Conservation (phyloP, 2,113 vertebrate genomes). For the Boleophthalmus pectinirostris region DNA sequence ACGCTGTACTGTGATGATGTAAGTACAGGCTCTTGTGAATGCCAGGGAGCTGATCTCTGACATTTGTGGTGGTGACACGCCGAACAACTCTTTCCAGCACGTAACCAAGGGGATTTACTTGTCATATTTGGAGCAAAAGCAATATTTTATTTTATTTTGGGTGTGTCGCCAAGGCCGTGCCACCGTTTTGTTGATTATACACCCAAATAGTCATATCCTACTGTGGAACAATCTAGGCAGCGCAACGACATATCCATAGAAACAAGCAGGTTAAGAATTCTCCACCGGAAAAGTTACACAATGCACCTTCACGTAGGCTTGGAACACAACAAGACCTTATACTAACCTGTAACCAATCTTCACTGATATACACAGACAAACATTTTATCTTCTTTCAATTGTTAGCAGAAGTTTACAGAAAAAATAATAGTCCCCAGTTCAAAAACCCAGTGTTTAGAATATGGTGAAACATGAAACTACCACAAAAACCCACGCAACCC, state of each 20-base stretch:
- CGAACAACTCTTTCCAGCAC: constrained; percentile 8
- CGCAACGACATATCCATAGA: too few relatives aligned
- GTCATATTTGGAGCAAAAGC: neutral
- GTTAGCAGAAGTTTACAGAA: neutral
- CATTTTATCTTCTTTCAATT: neutral
- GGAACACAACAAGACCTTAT: neutral
- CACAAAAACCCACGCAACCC: too few relatives aligned
- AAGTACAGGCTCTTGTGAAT: neutral
- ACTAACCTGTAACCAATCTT: too few relatives aligned
- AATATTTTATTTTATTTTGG: neutral
- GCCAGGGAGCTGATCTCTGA: constrained; percentile 13
- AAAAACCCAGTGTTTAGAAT: constrained; percentile 12
- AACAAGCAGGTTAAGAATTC: too few relatives aligned
- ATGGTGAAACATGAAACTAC: constrained; percentile 13
- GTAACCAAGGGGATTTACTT: constrained; percentile 9
- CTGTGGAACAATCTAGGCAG: neutral
- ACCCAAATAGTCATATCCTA: neutral
- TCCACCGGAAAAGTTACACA: too few relatives aligned
- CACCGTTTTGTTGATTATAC: neutral
- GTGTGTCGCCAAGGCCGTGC: neutral
- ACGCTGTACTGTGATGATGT: neutral
- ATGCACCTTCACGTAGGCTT: too few relatives aligned
- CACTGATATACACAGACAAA: neutral
- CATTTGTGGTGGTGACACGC: constrained; percentile 13
- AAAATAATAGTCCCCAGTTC: neutral